These are phyloP conservation scores for Meandrusa payeni DNA, from an alignment of 2,888 invertebrate genomes.

Conservation along the genomic window DNA sequence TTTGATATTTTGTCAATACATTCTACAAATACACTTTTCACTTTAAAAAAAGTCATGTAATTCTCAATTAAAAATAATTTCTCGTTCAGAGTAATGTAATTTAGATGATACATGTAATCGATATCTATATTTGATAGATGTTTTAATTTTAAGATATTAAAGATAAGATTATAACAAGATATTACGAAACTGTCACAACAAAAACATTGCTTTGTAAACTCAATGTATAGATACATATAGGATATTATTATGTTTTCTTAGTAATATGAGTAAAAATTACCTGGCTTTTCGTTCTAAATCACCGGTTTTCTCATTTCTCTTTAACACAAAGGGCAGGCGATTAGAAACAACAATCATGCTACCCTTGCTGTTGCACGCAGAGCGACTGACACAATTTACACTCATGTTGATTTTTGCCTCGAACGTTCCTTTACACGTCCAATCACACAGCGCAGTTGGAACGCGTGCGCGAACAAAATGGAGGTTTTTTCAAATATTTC, in stretches of 20 bases:
- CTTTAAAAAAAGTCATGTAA: no score
- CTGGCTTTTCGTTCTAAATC: slow-evolving; percentile 90
- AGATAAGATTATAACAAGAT: no score
- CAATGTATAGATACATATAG: neutral
- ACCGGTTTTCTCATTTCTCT: slow-evolving; percentile 86
- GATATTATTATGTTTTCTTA: neutral
- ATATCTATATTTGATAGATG: no score
- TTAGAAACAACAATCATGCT: slow-evolving; percentile 96
- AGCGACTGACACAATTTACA: slow-evolving; percentile 58
- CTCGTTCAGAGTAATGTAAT: no score
- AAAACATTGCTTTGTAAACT: no score
- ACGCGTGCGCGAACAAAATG: slow-evolving; percentile 63
- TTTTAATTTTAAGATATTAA: no score
- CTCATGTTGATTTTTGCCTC: slow-evolving; percentile 58
- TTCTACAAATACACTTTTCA: no score
- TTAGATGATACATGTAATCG: no score
- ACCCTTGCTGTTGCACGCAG: slow-evolving; percentile 81
- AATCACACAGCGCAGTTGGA: slow-evolving; percentile 62
- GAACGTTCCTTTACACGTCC: slow-evolving; percentile 55
- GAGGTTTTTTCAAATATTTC: slow-evolving; percentile 54
- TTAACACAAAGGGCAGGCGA: slow-evolving; percentile 92
- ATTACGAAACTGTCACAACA: no score
- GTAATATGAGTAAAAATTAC: slow-evolving; percentile 64
- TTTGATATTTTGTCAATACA: no score
- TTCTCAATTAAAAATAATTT: no score